Conservation (phyloP, 2,797 vertebrate genomes). For the Pangasius mekongensis region DNA sequence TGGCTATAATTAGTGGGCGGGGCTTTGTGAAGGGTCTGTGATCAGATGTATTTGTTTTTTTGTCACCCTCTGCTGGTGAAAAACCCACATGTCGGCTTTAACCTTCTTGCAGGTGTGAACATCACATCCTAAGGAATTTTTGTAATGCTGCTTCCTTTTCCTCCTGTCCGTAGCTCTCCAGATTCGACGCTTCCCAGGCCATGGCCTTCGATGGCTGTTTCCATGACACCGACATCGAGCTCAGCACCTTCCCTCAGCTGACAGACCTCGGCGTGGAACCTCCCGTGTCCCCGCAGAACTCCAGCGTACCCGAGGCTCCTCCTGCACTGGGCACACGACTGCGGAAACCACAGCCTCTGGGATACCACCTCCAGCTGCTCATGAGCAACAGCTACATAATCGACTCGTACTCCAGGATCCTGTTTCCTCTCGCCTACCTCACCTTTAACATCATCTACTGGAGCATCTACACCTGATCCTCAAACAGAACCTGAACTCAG, state of each 20-base stretch:
- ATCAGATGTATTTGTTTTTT: not conserved
- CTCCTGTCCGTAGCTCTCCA: conserved; percentile 76
- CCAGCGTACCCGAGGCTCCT: conserved; percentile 52
- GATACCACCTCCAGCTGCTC: conserved; percentile 80
- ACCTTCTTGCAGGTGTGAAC: not conserved
- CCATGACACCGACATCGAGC: conserved; percentile 81
- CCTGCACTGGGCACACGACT: conserved; percentile 70
- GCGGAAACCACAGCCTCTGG: conserved; percentile 79
- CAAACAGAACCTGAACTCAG: not conserved
- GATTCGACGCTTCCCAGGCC: conserved; percentile 83
- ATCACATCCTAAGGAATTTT: not conserved
- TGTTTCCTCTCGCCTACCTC: conserved; percentile 88
- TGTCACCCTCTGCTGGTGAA: conserved; percentile 58
- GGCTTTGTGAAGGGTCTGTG: not conserved
- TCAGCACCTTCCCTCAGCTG: conserved; percentile 72
- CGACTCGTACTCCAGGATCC: conserved; percentile 88
- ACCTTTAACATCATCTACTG: conserved; percentile 92
- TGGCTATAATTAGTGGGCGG: not conserved
- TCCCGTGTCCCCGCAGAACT: conserved; percentile 54
- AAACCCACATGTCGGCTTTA: not conserved
- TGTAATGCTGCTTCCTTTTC: not conserved
- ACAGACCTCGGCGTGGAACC: conserved; percentile 53
- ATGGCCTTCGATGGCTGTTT: conserved; percentile 91
- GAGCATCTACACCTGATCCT: conserved; percentile 84
- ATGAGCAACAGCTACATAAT: conserved; percentile 89